Evolutionary conservation across 2,888 invertebrate species (phyloP), one percentile per base, ranked within the genome.

Genomic region (Oxycera nigricornis): DNA sequence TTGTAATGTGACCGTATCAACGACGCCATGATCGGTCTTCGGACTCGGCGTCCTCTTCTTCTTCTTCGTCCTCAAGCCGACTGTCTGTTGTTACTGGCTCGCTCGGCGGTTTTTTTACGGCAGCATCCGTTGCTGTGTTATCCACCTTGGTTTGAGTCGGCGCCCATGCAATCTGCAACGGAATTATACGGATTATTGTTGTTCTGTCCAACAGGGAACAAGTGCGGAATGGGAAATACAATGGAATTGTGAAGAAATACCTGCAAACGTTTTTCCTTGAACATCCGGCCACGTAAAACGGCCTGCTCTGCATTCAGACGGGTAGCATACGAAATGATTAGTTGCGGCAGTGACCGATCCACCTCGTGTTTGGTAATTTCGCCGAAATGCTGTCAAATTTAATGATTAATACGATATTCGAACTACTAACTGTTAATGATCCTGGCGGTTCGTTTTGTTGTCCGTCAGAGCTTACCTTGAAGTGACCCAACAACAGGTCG

Each of bases 21-120:
- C 95, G 95, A 78, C 96, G 88, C 96, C 96, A 96, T 28, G 95
- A 94, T 78, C 96, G 89, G 80, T 94, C 92, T 83, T 93, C 93
- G 52, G 93, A 92, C 77, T 91, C 91, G 61, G 91, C 92, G 14
- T 94, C 94, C 57, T 96, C 95, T 67, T 96, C 96, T 76, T 96
- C 95, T 81, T 96, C 93, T 79, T 92, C 92, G 80, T 91, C 92
- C 80, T 92, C 92, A 11, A 95, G 88, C 22, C 93, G 88, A 72
- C 92, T 86, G 80, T 93, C 90, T 78, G 91, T 90, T 73, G 88
- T 78, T 57, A 70, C 70, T 52, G 82, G 82, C 75, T 84, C 84
- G 59, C 79, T 82, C 65, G 74, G 61, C 87, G 83, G 79, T 85
- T 87, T 78, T 83, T 83, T 72, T 81, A 81, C 83, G 72, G 76